Base-by-base conservation (phyloP, 1,140 invertebrate species). In the Cataglyphis hispanica region DNA sequence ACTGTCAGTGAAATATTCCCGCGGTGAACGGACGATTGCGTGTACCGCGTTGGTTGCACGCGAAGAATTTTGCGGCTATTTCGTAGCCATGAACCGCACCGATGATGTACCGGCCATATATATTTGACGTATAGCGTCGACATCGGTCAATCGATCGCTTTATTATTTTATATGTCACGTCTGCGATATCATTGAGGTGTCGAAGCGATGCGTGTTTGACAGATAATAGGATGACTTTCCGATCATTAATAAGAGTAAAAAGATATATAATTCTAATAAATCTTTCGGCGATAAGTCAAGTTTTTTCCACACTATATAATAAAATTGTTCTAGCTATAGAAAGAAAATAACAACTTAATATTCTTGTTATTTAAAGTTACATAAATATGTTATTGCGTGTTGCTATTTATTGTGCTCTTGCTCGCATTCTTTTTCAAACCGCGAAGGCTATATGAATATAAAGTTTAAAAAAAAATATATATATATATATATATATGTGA, bases 1-100 rank as follows among this genome's bases (percentile, higher is more conserved):
- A 50, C 90, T 92, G 90, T 91, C 88, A 91, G 87, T 90, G 87
- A 89, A 89, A 89, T 93, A 89, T 91, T 91, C 90, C 88, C 74
- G 84, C 81, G 86, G 86, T 86, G 91, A 92, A 91, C 76, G 87
- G 84, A 86, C 87, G 87, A 92, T 92, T 90, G 89, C 89, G 89
- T 93, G 92, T 90, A 75, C 56, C 43, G 83, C 83, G 75, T 89
- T 91, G 72, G 91, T 78, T 87, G 90, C 93, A 92, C 91, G 91
- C 90, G 85, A 93, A 92, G 90, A 90, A 86, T 88, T 86, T 91
- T 87, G 87, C 78, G 86, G 87, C 91, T 86, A 89, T 86, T 87
- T 84, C 67, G 67, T 89, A 91, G 87, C 90, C 90, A 86, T 91
- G 90, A 86, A 80, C 89, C 84, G 88, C 87, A 86, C 80, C 88